Base-by-base conservation (phyloP, 2,888 invertebrate species). In the Cryptocephalus primarius region DNA sequence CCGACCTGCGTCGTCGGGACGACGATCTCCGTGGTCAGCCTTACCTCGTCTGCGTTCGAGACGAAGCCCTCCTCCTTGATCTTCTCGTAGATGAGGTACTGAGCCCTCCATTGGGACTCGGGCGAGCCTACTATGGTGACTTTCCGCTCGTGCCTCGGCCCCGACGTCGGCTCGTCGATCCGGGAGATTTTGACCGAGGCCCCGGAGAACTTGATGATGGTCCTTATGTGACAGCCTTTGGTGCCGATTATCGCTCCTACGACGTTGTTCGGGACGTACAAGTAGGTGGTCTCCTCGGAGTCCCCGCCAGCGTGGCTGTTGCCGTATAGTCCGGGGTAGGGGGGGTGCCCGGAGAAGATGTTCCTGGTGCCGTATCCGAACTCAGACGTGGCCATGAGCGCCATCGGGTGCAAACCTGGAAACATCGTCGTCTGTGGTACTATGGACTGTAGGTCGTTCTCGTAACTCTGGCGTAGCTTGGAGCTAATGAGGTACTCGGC, bases 201-300 rank as follows among this genome's bases (percentile, higher is more conserved):
- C 60, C 91, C 91, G 58, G 95, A 94, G 73, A 93, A 90, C 63
- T 93, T 81, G 68, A 95, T 97, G 58, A 97, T 94, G 73, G 91
- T 94, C 61, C 95, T 86, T 66, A 97, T 96, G 73, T 96, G 92
- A 32, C 90, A 86, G 46, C 97, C 97, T 72, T 94, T 96, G 42
- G 94, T 91, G 55, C 97, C 97, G 64, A 97, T 99, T 56, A 97
- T 92, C 55, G 97, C 97, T 47, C 97, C 97, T 43, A 97, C 96
- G 47, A 95, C 92, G 67, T 88, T 89, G 72, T 96, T 95, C 46
- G 97, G 97, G 73, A 97, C 95, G 75, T 90, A 95, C 62, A 95
- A 77, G 72, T 85, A 91, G 47, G 90, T 88, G 32, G 91, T 91
- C 73, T 93, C 93, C 77, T 90, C 80, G 45, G 79, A 77, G 60